A percentile compares a stretch with the other conserved stretches of the same genome.
These are phyloP conservation scores for Dromococcyx pavoninus DNA, from an alignment of 2,797 vertebrate species.

Conservation along the genomic window DNA sequence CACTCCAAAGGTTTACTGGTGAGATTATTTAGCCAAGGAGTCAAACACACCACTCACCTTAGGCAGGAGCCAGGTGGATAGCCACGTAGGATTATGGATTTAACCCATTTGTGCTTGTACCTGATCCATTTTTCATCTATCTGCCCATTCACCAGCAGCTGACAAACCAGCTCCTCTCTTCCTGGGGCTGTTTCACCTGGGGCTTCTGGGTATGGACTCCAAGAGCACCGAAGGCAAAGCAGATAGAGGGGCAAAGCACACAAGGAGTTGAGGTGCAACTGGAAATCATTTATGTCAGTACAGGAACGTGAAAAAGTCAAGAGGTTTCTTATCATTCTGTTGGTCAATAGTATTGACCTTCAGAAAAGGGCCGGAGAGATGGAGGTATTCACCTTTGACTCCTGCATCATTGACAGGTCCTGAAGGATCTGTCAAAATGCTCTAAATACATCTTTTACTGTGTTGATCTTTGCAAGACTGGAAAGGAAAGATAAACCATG, in stretches of 20 bases:
- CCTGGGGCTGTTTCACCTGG: background rate
- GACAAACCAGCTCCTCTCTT: background rate
- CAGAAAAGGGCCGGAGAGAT: background rate
- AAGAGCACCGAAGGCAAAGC: background rate
- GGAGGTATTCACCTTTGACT: background rate
- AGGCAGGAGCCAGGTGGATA: background rate
- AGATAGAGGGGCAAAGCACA: background rate
- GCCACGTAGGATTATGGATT: rapidly evolving
- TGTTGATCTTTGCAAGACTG: rapidly evolving
- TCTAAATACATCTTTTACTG: background rate
- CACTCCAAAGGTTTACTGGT: background rate
- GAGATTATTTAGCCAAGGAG: background rate
- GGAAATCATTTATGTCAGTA: rapidly evolving
- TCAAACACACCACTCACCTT: rapidly evolving
- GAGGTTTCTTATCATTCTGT: background rate
- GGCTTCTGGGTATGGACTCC: background rate
- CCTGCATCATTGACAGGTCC: background rate
- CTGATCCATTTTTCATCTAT: background rate
- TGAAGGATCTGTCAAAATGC: background rate
- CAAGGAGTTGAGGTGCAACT: background rate
- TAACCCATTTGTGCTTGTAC: background rate
- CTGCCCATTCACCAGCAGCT: background rate
- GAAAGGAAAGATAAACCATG: background rate
- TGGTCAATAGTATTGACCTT: background rate
- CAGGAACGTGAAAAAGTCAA: background rate